Evolutionary conservation across 2,888 invertebrate genomes (phyloP), one percentile per base, ranked within the genome.

Genomic region (Synergus umbraculus): DNA sequence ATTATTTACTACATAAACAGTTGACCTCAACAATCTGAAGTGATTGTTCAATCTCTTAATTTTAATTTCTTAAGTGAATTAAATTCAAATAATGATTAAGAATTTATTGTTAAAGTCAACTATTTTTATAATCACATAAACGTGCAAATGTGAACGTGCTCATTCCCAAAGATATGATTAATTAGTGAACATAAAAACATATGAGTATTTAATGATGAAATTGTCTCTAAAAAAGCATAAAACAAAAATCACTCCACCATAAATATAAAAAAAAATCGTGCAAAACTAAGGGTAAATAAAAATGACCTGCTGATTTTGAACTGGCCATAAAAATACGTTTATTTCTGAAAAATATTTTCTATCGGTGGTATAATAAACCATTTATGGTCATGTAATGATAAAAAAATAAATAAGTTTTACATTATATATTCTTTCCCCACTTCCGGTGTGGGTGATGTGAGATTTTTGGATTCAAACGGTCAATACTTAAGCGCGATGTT

Each of bases 391-490:
- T n/a, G 15, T 66, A 18, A 66, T 66, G n/a, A 18, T 66, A 66
- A 66, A 60, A 60, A 60, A 60, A 60, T 60, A 60, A 60, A 60
- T 22, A 22, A 60, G 4, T 60, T 60, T 60, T 22, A 22, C 60
- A 60, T 12, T 60, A 46, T 10, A 46, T 10, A 10, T 0, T 60
- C 18, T 22, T 60, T 22, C 12, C 22, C 60, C 60, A 60, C 22
- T 60, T 60, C 18, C 60, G 4, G 12, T 10, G 60, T 18, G 22
- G 22, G 12, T 22, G 12, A 60, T 4, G 60, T 4, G 60, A 60
- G 60, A 66, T 66, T 66, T 66, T 1, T 66, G 10, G 10, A 41
- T 4, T 66, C 41, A 9, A 66, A 66, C 9, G 41, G 4, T 43
- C 43, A 43, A 3, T 29, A 29, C 29, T 29, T 41, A 41, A 41